A percentile compares a stretch with the other conserved stretches of the same genome.
phyloP scores from a whole-genome alignment of 2,113 vertebrate species.

The Mesoclemmys tuberculata region DNA sequence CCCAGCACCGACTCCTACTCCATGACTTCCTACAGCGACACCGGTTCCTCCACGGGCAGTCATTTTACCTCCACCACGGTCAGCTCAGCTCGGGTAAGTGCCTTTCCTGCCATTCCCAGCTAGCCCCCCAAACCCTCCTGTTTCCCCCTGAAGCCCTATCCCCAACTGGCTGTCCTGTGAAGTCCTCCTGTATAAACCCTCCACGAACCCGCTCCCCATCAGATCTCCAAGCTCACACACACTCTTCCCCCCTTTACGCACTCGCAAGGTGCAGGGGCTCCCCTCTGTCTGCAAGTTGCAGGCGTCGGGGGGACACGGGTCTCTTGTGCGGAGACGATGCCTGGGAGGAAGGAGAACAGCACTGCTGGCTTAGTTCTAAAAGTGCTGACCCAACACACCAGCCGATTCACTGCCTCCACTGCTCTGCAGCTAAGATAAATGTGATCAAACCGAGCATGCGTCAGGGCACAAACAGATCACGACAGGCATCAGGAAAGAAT shows the following conservation, averaged over 20 bases:
- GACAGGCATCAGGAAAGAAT: not conserved
- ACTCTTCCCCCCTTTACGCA: not conserved
- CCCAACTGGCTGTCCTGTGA: rapidly evolving
- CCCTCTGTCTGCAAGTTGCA: not conserved
- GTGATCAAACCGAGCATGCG: not conserved
- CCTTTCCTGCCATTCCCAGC: rapidly evolving
- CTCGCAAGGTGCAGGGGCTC: not conserved
- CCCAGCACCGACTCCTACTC: slow-evolving; percentile 84
- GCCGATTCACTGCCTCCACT: not conserved
- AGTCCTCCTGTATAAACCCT: not conserved
- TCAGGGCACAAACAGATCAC: not conserved
- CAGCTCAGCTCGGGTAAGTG: slow-evolving; percentile 93
- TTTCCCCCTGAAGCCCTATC: rapidly evolving
- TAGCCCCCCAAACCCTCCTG: rapidly evolving
- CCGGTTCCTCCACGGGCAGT: slow-evolving; percentile 90
- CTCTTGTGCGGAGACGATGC: not conserved
- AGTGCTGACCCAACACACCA: not conserved
- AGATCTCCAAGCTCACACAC: not conserved
- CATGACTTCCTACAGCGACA: slow-evolving; percentile 91
- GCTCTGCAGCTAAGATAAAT: not conserved
- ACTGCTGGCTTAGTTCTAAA: not conserved
- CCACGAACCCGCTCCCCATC: rapidly evolving
- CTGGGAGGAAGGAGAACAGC: not conserved
- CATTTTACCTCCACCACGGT: slow-evolving; percentile 94
- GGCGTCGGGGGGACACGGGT: not conserved